A percentile compares a stretch with the other conserved stretches of the same genome.
These are phyloP conservation scores for Pogonognathellus flavescens DNA, from an alignment of 1,140 invertebrate genomes.

Conservation along the genomic window DNA sequence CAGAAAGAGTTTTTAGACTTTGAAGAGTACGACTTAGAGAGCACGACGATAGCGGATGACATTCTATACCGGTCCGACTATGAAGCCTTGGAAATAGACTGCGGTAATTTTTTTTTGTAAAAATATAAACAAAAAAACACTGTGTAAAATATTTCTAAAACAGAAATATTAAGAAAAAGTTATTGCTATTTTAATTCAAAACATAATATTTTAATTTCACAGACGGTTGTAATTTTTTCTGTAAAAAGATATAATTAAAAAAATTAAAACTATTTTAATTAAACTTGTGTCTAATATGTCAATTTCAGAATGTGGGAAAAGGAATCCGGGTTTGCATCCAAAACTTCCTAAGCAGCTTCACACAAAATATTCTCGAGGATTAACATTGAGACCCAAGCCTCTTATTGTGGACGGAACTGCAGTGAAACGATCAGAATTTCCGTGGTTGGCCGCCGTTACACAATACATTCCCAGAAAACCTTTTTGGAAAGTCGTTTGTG, in stretches of 20 bases:
- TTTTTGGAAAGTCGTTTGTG: slow-evolving; percentile 54
- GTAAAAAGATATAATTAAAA: too few relatives aligned
- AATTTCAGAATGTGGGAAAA: not conserved
- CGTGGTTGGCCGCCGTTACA: slow-evolving; percentile 24
- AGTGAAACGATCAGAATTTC: slow-evolving; percentile 7
- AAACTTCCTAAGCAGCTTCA: not conserved
- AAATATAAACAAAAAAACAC: too few relatives aligned
- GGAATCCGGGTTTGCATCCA: not conserved
- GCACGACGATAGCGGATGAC: not conserved
- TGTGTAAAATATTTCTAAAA: too few relatives aligned
- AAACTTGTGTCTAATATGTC: too few relatives aligned
- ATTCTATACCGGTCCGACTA: slow-evolving; percentile 22
- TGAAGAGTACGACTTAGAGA: slow-evolving; percentile 1
- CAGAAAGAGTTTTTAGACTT: slow-evolving; percentile 13
- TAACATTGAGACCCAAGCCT: slow-evolving; percentile 41
- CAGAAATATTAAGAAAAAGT: too few relatives aligned
- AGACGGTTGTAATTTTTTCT: too few relatives aligned
- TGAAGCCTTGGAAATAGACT: not conserved
- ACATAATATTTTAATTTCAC: too few relatives aligned
- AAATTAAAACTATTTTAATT: too few relatives aligned
- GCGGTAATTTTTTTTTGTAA: slow-evolving; percentile 3
- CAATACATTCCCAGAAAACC: slow-evolving; percentile 40
- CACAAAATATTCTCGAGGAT: not conserved
- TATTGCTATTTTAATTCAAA: too few relatives aligned
- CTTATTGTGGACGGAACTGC: slow-evolving; percentile 55